These are phyloP conservation scores for Thrips palmi DNA, from an alignment of 1,140 invertebrate genomes.

Conservation along the genomic window DNA sequence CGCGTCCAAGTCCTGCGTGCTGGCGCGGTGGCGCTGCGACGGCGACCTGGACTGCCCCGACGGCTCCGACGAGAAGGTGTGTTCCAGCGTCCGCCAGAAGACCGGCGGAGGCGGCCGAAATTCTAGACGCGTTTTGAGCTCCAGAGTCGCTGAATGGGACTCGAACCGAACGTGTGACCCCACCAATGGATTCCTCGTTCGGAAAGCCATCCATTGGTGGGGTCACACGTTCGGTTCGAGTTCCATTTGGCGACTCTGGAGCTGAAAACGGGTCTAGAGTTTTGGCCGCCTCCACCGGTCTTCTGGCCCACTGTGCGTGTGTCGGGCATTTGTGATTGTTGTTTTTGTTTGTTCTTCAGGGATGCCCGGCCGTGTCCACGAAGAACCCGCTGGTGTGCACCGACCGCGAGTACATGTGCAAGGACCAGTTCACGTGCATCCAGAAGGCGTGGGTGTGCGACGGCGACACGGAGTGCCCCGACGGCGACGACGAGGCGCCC, in stretches of 20 bases:
- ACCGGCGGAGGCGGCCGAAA: too few relatives aligned
- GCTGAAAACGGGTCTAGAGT: not conserved
- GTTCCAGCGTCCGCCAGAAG: constrained; percentile 16
- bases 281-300: too few relatives aligned
- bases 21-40: constrained; percentile 63
- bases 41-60: constrained; percentile 69
- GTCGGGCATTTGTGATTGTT: not conserved
- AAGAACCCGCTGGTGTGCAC: constrained; percentile 34
- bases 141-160: too few relatives aligned
- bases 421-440: constrained; percentile 68
- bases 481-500: constrained; percentile 57
- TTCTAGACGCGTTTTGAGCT: too few relatives aligned
- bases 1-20: constrained; percentile 42
- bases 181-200: not conserved
- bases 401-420: constrained; percentile 64
- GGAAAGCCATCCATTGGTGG: not conserved
- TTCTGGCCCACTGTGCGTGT: too few relatives aligned
- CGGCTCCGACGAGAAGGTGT: constrained; percentile 57
- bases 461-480: constrained; percentile 64
- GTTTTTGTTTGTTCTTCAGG: constrained; percentile 21
- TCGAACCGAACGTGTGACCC: not conserved
- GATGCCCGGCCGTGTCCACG: constrained; percentile 31
- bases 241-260: constrained; percentile 9
- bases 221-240: not conserved
- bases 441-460: constrained; percentile 74